Conservation (phyloP, 1,140 invertebrate genomes). For the Oedothorax gibbosus region DNA sequence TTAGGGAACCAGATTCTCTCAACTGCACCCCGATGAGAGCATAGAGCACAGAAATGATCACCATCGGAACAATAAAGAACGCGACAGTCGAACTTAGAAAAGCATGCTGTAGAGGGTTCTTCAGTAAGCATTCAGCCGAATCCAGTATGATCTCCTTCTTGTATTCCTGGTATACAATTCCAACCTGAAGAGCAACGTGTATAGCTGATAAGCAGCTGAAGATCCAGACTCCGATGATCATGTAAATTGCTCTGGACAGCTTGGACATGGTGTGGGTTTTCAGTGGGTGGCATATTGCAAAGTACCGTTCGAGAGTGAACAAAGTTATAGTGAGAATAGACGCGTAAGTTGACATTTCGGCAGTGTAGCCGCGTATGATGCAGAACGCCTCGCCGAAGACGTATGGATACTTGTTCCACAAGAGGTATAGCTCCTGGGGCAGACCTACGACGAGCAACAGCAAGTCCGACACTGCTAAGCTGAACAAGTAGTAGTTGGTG, state of each 20-base stretch:
- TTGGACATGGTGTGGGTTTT: conserved; percentile 86
- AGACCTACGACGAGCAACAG: conserved; percentile 73
- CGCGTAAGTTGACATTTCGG: conserved; percentile 92
- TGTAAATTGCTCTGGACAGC: conserved; percentile 73
- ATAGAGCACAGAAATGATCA: conserved; percentile 85
- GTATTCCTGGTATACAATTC: conserved; percentile 59
- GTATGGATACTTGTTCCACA: conserved; percentile 90
- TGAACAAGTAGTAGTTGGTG: conserved; percentile 76
- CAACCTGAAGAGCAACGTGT: conserved; percentile 73
- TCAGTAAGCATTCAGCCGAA: conserved; percentile 42
- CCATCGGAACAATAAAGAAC: conserved; percentile 89
- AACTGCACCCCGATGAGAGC: conserved; percentile 85
- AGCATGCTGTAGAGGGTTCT: conserved; percentile 72
- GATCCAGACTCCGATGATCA: conserved; percentile 75
- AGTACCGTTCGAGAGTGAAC: conserved; percentile 94
- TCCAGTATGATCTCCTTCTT: neutral
- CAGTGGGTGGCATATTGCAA: conserved; percentile 94
- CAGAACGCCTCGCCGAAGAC: conserved; percentile 89
- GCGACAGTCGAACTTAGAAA: conserved; percentile 86
- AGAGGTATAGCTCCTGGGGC: conserved; percentile 86
- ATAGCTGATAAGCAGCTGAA: conserved; percentile 77
- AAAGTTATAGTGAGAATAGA: conserved; percentile 92
- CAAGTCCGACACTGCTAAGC: conserved; percentile 74
- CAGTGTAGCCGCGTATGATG: conserved; percentile 82
- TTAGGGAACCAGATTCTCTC: conserved; percentile 70